Conservation (phyloP, 2,113 vertebrate species). For the Phycodurus eques region DNA sequence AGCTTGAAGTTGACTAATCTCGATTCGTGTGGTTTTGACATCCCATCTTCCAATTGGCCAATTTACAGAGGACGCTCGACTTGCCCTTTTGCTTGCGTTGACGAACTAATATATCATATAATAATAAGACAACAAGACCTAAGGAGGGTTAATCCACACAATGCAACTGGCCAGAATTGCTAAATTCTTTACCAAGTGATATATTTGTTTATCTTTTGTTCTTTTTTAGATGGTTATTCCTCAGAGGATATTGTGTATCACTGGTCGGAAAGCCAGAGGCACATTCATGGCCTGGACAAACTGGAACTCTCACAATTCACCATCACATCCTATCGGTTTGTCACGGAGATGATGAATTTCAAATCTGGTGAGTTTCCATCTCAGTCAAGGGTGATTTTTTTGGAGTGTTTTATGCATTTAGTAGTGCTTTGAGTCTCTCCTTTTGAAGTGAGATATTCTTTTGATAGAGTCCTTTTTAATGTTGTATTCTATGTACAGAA, state of each 20-base stretch:
- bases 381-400: neutral
- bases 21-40: too few species aligned
- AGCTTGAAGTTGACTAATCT: too few species aligned
- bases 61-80: too few species aligned
- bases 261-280: constrained; percentile 93
- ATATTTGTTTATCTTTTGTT: neutral
- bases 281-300: constrained; percentile 93
- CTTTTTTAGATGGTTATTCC: constrained; percentile 87
- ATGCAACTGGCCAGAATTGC: neutral
- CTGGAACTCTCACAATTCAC: constrained; percentile 96
- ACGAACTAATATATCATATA: too few species aligned
- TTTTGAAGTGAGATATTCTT: constrained; percentile 35
- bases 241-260: constrained; percentile 95
- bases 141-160: too few species aligned
- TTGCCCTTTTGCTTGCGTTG: too few species aligned
- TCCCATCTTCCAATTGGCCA: too few species aligned
- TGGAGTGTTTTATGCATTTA: neutral
- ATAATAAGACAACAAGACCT: too few species aligned
- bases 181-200: neutral
- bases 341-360: constrained; percentile 91
- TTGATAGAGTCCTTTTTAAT: constrained; percentile 6
- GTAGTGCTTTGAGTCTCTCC: constrained; percentile 6
- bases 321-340: constrained; percentile 90
- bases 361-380: constrained; percentile 82
- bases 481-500: constrained; percentile 48